Base-by-base conservation (phyloP, 2,888 invertebrate species). In the Micoletzkya japonica region DNA sequence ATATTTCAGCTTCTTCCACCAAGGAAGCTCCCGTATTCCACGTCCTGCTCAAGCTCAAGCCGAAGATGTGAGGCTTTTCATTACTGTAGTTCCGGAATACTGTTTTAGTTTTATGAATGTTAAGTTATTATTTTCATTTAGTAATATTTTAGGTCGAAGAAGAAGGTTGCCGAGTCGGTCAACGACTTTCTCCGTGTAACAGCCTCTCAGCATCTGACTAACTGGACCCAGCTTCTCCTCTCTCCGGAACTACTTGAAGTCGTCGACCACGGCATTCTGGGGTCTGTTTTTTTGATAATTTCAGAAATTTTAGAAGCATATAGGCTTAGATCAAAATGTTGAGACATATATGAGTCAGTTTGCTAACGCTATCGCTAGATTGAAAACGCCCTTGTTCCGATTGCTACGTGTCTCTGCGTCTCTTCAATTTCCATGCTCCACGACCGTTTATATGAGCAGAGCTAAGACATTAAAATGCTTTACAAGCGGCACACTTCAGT, bases 141-240 rank as follows among this genome's bases (percentile, higher is more conserved):
- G 14, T 54, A 20, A 17, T 54, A 10, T 24, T 54, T 1, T 54
- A 66, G 64, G 37, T 66, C 64, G 1, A 66, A 66, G 36, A 66
- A 37, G 49, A 52, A 54, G 37, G 64, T 36, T 28, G 36, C 54
- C 2, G 64, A 66, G 14, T 66, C 26, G 34, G 20, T 54, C 17
- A 36, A 66, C 20, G 54, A 54, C n/a, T n/a, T n/a, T n/a, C n/a
- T n/a, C n/a, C n/a, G n/a, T n/a, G n/a, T n/a, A n/a, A n/a, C n/a
- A n/a, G n/a, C n/a, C n/a, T n/a, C n/a, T 44, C 14, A 20, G n/a
- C 14, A 44, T 17, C n/a, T 14, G 14, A 44, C 14, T 17, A 44
- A 44, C 49, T 44, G 39, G 20, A 64, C 7, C 10, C 20, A 24
- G 57, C 14, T 56, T 24, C 14, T 24, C 17, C 28, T 20, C 14